A percentile compares a stretch with the other conserved stretches of the same genome.
Conservation (phyloP, 2,113 vertebrate genomes). For the Falco punctatus region DNA sequence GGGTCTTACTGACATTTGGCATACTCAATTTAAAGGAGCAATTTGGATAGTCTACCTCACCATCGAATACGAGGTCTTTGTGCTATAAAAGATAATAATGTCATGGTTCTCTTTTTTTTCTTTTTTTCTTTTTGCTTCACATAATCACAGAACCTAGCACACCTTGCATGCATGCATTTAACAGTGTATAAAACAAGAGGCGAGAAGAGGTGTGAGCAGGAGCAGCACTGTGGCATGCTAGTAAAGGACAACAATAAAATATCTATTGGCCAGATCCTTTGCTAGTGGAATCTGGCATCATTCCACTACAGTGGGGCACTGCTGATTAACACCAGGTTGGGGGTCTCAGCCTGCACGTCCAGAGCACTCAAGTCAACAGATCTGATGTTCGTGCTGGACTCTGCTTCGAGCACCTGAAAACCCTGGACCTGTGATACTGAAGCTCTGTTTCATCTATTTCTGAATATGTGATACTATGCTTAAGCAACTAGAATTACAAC, state of each 20-base stretch:
- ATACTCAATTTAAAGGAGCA: not conserved
- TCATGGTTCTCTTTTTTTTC: not conserved
- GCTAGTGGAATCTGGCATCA: not conserved
- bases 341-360: not conserved
- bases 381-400: not conserved
- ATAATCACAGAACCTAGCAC: not conserved
- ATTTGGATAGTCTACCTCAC: not conserved
- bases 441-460: conserved; percentile 57
- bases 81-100: not conserved
- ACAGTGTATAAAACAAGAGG: not conserved
- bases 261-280: not conserved
- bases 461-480: conserved; percentile 49
- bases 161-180: not conserved
- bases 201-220: conserved; percentile 33
- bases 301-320: not conserved
- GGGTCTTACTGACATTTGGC: not conserved
- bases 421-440: conserved; percentile 48
- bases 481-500: conserved; percentile 61
- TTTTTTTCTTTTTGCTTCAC: not conserved
- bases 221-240: conserved; percentile 80
- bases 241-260: conserved; percentile 67
- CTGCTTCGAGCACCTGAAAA: not conserved
- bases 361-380: not conserved
- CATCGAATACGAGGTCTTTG: not conserved
- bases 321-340: not conserved